A percentile compares a stretch with the other conserved stretches of the same genome.
Evolutionary conservation across 2,797 vertebrate species (phyloP).

Genomic region (Silurus lanzhouensis): DNA sequence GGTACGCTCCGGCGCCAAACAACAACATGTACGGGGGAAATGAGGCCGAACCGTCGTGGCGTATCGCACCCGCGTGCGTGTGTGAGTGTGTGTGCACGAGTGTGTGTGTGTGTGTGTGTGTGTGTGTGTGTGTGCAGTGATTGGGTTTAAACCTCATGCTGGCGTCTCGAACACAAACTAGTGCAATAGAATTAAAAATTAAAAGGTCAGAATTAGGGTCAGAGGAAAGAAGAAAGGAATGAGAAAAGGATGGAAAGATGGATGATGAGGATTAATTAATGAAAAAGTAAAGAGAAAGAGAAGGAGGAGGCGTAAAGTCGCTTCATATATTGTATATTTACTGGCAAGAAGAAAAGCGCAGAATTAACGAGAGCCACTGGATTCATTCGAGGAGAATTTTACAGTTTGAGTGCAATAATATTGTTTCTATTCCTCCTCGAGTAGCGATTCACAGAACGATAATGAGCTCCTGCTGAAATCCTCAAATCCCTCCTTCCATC

Average conservation of each 20-base stretch:
- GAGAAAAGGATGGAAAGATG: no score
- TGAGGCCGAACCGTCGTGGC: not conserved
- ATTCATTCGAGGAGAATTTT: not conserved
- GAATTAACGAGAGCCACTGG: not conserved
- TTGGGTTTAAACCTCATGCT: not conserved
- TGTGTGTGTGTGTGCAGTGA: not conserved
- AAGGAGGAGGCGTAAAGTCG: not conserved
- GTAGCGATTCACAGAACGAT: not conserved
- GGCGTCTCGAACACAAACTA: not conserved
- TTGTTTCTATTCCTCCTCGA: not conserved
- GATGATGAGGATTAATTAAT: no score
- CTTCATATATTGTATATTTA: not conserved
- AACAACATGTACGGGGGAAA: not conserved
- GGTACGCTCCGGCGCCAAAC: no score
- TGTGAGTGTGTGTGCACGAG: slow-evolving; percentile 1
- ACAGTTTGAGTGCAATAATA: not conserved
- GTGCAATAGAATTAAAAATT: no score
- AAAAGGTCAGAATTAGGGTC: no score
- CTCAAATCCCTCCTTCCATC: not conserved
- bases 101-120: not conserved
- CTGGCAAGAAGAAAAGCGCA: no score
- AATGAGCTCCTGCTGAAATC: slow-evolving; percentile 3
- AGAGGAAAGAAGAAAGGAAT: not conserved
- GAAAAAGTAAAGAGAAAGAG: not conserved
- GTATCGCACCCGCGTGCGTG: not conserved